Base-by-base conservation (phyloP, 2,888 invertebrate species). In the Acleris literana region DNA sequence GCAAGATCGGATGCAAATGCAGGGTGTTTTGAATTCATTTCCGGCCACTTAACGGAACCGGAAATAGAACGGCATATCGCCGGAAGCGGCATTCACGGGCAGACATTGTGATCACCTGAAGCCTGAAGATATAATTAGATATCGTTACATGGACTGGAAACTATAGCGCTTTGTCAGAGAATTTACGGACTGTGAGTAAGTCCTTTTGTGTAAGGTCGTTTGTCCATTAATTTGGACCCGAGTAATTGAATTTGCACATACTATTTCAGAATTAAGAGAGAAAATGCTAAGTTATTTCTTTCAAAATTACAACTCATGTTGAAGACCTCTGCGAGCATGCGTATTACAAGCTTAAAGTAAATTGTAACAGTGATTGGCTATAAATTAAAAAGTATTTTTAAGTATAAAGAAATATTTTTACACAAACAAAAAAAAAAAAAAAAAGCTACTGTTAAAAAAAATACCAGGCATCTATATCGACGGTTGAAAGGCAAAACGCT, bases 11-110 rank as follows among this genome's bases (percentile, higher is more conserved):
- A 84, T 84, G 77, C 79, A 72, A 76, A 81, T 82, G 76, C 78
- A 78, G 84, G 83, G 84, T 88, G 84, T 89, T 89, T 87, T 87
- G 86, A 89, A 88, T 90, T 84, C 84, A 90, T 89, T 88, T 88
- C 88, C 88, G 85, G 76, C 79, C 80, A 84, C 83, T 85, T 83
- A 62, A 76, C 79, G 83, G 83, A 83, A 81, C 76, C 85, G 87
- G 87, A 88, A 87, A 87, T 86, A 83, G 84, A 81, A 78, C 78
- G 80, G 81, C 81, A 80, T 79, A 81, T 80, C 76, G 76, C 81
- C 84, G 87, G 86, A 86, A 83, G 79, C 76, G 73, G 78, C 72
- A 76, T 81, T 81, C 81, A 80, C 78, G 80, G 76, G 76, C 78
- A 77, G 76, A 80, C 77, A 85, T 84, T 86, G 82, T 82, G 78